Base-by-base conservation (phyloP, 1,140 invertebrate genomes). In the Drosophila pseudoobscura region DNA sequence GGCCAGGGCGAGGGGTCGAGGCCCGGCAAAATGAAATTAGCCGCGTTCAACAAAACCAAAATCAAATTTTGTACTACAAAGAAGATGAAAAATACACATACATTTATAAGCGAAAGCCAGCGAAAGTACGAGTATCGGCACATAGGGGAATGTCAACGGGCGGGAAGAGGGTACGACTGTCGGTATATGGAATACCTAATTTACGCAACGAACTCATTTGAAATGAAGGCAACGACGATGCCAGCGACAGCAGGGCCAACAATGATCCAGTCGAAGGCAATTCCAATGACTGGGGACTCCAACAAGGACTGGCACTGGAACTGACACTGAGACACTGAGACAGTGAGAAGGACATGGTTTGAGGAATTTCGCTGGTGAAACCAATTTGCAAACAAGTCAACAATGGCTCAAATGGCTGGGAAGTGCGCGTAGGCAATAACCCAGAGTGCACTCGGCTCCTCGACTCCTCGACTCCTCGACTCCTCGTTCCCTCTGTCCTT, bases 381-480 rank as follows among this genome's bases (percentile, higher is more conserved):
- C 84, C 83, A 88, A 88, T 88, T 88, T 88, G 78, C 84, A 88
- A 88, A 87, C 75, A 88, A 88, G 75, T 83, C 83, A 88, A 83
- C 78, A 87, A 87, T 76, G 71, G 44, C 59, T 15, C 62, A 56
- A 75, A 83, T 69, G 56, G 74, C 77, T 52, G 51, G 51, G 61
- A 57, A 71, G 63, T 75, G 55, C 65, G 69, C 59, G 64, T 80
- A 65, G 74, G 75, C 79, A 87, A 87, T 85, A 85, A 87, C 61
- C 57, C 77, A 62, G 71, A 87, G 82, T 85, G 80, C 80, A 87
- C 69, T 47, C 20, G 52, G 24, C 0, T 17, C 49, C 6, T 17
- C 20, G 35, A 24, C 0, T 17, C 49, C 6, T 17, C 20, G 35
- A n/a, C 0, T 17, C 49, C 6, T 17, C 20, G 35, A 24, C 0